Conservation (phyloP, 2,888 invertebrate species). For the Horisme vitalbata region DNA sequence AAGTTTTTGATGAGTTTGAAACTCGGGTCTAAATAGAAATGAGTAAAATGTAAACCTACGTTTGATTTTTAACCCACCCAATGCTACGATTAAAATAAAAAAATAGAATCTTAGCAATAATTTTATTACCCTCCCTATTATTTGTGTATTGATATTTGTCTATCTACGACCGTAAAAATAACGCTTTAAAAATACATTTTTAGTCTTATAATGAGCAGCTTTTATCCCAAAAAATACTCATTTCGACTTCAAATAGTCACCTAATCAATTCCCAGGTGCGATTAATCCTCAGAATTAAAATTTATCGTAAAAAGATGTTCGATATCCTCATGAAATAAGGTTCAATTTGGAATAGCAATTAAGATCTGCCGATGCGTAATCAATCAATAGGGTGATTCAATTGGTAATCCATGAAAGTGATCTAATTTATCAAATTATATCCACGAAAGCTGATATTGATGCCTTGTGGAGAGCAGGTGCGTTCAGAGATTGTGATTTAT, state of each 20-base stretch:
- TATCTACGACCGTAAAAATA: too few relatives aligned
- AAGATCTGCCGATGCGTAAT: constrained; percentile 37
- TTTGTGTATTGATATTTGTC: too few relatives aligned
- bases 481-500: constrained; percentile 36
- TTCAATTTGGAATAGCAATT: constrained; percentile 25
- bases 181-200: too few relatives aligned
- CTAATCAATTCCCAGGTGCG: constrained; percentile 41
- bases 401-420: constrained; percentile 49
- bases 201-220: too few relatives aligned
- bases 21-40: too few relatives aligned
- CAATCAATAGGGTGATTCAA: constrained; percentile 49
- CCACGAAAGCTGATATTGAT: constrained; percentile 40
- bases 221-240: not conserved
- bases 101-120: too few relatives aligned
- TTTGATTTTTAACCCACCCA: too few relatives aligned
- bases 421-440: constrained; percentile 58
- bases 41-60: too few relatives aligned
- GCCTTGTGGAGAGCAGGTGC: constrained; percentile 39
- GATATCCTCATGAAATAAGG: constrained; percentile 23
- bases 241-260: constrained; percentile 35
- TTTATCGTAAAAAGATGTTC: constrained; percentile 4
- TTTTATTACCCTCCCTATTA: too few relatives aligned
- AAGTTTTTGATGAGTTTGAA: too few relatives aligned
- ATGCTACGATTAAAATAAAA: too few relatives aligned
- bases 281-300: constrained; percentile 6